phyloP scores from a whole-genome alignment of 2,888 invertebrate species.

The Seira musarum region DNA sequence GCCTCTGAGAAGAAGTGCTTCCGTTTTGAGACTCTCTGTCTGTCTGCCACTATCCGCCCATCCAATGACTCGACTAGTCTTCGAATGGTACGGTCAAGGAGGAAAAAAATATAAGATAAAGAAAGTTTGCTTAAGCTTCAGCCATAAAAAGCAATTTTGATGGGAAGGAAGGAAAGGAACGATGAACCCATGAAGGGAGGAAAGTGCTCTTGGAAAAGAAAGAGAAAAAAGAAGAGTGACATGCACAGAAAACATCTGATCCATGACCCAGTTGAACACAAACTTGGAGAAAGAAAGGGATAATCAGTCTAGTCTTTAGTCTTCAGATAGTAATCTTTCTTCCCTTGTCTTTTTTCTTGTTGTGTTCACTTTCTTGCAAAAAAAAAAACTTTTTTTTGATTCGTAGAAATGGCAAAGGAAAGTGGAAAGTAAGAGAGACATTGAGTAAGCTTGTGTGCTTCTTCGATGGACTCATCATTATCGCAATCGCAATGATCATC shows the following conservation, averaged over 20 bases:
- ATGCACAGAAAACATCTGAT: constrained; percentile 6
- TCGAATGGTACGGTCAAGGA: too few relatives aligned
- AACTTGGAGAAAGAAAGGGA: not conserved
- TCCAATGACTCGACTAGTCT: not conserved
- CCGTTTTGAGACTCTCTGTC: not conserved
- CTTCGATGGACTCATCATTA: constrained; percentile 41
- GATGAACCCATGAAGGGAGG: not conserved
- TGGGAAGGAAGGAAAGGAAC: not conserved
- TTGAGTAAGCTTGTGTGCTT: constrained; percentile 43
- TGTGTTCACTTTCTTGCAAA: constrained; percentile 17
- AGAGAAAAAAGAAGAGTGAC: too few relatives aligned
- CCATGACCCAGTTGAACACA: constrained; percentile 18
- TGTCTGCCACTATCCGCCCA: not conserved
- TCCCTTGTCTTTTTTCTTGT: not conserved
- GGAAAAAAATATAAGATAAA: not conserved
- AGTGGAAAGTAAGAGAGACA: not conserved
- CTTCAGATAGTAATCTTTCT: not conserved
- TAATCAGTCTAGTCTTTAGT: constrained; percentile 3
- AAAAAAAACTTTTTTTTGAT: constrained; percentile 5
- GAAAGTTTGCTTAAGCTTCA: not conserved
- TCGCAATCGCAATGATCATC: constrained; percentile 26
- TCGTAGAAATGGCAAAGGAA: not conserved
- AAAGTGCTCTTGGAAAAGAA: not conserved
- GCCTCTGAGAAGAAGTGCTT: not conserved
- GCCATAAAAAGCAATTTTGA: not conserved